Base-by-base conservation (phyloP, 2,888 invertebrate species). In the Phania funesta region DNA sequence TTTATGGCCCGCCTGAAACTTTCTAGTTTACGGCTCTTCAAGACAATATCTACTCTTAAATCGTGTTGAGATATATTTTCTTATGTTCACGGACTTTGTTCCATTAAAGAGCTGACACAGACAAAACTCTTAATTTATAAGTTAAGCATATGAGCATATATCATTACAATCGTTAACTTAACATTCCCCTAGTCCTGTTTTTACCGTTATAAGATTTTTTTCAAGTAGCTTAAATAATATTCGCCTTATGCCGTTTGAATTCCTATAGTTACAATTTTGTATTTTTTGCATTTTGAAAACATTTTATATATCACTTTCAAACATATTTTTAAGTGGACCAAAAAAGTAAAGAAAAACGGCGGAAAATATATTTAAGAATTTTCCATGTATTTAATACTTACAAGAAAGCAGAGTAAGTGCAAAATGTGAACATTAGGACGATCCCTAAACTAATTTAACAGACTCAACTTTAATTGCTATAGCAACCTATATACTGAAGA, bases 341-440 rank as follows among this genome's bases (percentile, higher is more conserved):
- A 75, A n/a, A n/a, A n/a, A 50, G 3, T 16, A 38, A 65, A 35
- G 6, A 56, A 38, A 58, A 16, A 16, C 5, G 26, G 38, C 62
- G 20, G 8, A 74, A 56, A 65, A 65, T 54, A 41, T 48, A 64
- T 64, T 48, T 76, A 18, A 76, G 70, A 68, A 48, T 35, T 77
- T 32, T 46, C 62, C 68, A 54, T 62, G 35, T 64, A 48, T 54
- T 77, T 70, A 46, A 62, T 68, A 32, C 35, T 62, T 64, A 13
- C 48, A n/a, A n/a, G n/a, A n/a, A n/a, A n/a, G 9, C 9, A 60
- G 1, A 46, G 35, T 6, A 29, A 29, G 9, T 35, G 35, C 24
- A 75, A 22, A 11, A 18, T 32, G 8, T 22, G 3, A 4, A 3
- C 22, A 64, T 32, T 48, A 64, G 64, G 48, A 7, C 0, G 16